Conservation (phyloP, 1,140 invertebrate genomes). For the Anastrepha obliqua region DNA sequence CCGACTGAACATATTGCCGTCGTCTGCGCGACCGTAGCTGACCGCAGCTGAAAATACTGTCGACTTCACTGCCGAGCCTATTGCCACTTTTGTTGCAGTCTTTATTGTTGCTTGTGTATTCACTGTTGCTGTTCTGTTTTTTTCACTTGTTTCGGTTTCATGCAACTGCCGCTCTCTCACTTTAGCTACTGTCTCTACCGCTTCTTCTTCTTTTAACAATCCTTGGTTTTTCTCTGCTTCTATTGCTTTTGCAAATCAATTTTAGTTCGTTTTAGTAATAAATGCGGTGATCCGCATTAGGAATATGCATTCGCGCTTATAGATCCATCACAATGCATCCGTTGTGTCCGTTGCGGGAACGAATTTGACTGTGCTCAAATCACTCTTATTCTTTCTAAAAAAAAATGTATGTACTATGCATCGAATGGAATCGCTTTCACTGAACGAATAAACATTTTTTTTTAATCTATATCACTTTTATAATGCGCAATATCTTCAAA, state of each 20-base stretch:
- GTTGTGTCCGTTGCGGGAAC: too few species aligned
- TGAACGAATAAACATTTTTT: background rate
- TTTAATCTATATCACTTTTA: conserved; percentile 56
- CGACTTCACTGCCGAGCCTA: background rate
- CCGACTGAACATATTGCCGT: background rate
- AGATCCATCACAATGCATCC: too few species aligned
- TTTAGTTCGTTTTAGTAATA: too few species aligned
- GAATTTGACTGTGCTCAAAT: background rate
- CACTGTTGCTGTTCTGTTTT: too few species aligned
- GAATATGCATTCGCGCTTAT: too few species aligned
- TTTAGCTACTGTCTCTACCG: background rate
- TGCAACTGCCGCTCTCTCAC: too few species aligned
- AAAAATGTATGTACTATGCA: too few species aligned
- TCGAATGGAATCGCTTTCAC: too few species aligned
- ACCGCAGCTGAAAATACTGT: background rate
- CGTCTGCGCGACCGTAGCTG: background rate
- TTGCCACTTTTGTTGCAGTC: conserved; percentile 19
- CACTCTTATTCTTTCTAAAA: background rate
- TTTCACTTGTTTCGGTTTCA: too few species aligned
- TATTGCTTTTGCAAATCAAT: background rate
- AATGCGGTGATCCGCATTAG: too few species aligned
- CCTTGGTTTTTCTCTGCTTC: conserved; percentile 8
- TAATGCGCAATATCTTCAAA: conserved; percentile 9
- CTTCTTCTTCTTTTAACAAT: conserved; percentile 37
- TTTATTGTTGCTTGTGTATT: too few species aligned